Percentiles rank a stretch among this genome's conserved stretches.
phyloP scores from a whole-genome alignment of 2,113 vertebrate species.

The Argyrosomus japonicus region DNA sequence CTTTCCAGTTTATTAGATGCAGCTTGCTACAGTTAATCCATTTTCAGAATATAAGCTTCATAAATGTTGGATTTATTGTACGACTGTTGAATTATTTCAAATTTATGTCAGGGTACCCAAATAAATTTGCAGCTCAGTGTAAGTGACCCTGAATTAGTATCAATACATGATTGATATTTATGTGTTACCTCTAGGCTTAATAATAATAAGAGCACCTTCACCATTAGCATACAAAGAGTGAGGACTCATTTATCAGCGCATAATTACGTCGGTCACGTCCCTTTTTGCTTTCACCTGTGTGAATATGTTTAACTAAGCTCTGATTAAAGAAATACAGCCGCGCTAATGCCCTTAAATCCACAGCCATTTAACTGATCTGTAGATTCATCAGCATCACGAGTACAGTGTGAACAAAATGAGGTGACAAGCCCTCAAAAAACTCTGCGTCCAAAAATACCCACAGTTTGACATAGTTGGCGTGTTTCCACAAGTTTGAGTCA shows the following conservation, averaged over 20 bases:
- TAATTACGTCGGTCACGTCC: not conserved
- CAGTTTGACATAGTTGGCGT: constrained; percentile 24
- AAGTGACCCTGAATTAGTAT: not conserved
- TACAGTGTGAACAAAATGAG: constrained; percentile 9
- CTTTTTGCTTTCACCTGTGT: constrained; percentile 40
- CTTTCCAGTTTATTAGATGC: not conserved
- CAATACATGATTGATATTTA: not conserved
- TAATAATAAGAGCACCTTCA: not conserved
- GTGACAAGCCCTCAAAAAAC: constrained; percentile 18
- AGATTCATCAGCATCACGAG: constrained; percentile 45
- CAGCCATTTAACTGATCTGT: constrained; percentile 53
- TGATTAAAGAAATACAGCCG: constrained; percentile 32
- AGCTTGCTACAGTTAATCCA: not conserved
- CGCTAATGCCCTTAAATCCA: constrained; percentile 54
- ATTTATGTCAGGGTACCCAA: too few relatives aligned
- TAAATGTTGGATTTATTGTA: not conserved
- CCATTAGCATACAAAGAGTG: not conserved
- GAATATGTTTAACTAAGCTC: constrained; percentile 44
- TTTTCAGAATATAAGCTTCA: not conserved
- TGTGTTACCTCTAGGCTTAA: not conserved
- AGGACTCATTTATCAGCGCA: constrained; percentile 21
- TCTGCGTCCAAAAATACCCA: constrained; percentile 6
- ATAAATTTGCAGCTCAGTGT: not conserved
- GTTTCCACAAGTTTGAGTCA: not conserved
- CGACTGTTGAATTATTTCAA: not conserved